Evolutionary conservation across 2,113 vertebrate genomes (phyloP).

Genomic region (Leucosticte australis): DNA sequence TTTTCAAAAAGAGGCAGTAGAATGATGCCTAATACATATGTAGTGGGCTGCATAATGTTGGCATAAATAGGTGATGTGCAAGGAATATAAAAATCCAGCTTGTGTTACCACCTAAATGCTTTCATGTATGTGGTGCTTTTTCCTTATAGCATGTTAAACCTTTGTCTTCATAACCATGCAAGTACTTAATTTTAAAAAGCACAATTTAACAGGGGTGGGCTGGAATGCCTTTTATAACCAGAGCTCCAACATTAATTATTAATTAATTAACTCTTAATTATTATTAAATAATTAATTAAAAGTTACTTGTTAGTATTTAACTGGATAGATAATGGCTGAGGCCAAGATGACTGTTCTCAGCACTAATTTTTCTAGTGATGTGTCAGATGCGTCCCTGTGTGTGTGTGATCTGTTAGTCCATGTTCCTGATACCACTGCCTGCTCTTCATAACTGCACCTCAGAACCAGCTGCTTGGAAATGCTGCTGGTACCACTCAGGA

Average conservation of each 20-base stretch:
- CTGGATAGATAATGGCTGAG: background rate
- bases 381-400: background rate
- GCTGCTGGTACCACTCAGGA: too few relatives aligned
- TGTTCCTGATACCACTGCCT: background rate
- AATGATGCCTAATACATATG: background rate
- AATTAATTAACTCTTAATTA: too few relatives aligned
- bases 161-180: background rate
- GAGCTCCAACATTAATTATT: background rate
- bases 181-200: background rate
- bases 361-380: background rate
- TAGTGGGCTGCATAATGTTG: background rate
- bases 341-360: background rate
- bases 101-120: background rate
- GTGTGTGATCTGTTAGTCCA: background rate
- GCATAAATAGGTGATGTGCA: background rate
- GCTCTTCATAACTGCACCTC: background rate
- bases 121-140: background rate
- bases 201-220: background rate
- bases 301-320: background rate
- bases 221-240: background rate
- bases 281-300: too few relatives aligned
- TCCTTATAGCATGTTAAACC: background rate
- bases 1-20: background rate
- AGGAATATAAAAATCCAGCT: background rate
- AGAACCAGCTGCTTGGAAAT: background rate